Percentiles rank a stretch among this genome's conserved stretches.
Conservation (phyloP, 2,888 invertebrate species). For the Heliothis peltigera region DNA sequence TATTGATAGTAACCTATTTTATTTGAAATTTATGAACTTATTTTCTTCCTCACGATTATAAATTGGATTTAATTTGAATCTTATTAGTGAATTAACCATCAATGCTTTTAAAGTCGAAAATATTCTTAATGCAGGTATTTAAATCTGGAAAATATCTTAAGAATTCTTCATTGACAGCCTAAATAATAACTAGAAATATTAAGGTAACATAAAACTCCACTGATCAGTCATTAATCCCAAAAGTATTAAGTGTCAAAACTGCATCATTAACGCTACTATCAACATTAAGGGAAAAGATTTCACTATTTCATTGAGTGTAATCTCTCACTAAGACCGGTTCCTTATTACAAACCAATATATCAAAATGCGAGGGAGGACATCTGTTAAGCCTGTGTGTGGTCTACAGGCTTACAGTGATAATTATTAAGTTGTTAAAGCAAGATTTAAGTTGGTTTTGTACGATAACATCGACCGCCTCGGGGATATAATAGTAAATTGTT, state of each 20-base stretch:
- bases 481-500: constrained; percentile 61
- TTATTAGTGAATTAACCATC: no score
- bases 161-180: neutral
- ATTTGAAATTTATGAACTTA: neutral
- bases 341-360: constrained; percentile 68
- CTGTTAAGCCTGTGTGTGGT: constrained; percentile 75
- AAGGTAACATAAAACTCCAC: neutral
- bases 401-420: constrained; percentile 66
- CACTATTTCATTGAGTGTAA: constrained; percentile 35
- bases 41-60: neutral
- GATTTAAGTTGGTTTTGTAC: constrained; percentile 66
- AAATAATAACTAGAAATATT: neutral
- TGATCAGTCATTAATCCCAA: neutral
- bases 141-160: no score
- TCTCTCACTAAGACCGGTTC: constrained; percentile 36
- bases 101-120: no score
- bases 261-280: constrained; percentile 7
- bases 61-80: neutral
- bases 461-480: constrained; percentile 64
- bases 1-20: constrained; percentile 32
- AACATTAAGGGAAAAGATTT: constrained; percentile 9
- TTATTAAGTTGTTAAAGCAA: constrained; percentile 75
- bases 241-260: neutral
- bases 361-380: constrained; percentile 76
- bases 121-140: no score